Evolutionary conservation across 2,888 invertebrate species (phyloP).

Genomic region (Crossocerus cetratus): DNA sequence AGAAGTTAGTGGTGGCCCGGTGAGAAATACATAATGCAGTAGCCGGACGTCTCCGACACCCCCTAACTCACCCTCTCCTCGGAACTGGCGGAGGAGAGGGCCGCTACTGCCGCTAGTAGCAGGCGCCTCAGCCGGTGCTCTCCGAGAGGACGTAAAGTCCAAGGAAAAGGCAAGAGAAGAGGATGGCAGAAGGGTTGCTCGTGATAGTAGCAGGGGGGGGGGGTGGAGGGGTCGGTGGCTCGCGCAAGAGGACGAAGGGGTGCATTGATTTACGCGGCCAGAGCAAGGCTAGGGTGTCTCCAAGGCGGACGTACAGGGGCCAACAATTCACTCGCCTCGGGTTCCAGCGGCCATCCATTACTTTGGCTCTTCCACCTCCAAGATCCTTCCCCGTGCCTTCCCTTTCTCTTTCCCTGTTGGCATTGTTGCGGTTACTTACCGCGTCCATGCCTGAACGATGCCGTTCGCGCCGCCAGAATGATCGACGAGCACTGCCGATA

Average conservation of each 20-base stretch:
- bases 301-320: conserved; percentile 70
- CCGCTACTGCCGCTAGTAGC: conserved; percentile 8
- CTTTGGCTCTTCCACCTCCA: conserved; percentile 54
- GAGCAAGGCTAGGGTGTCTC: conserved; percentile 71
- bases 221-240: conserved; percentile 34
- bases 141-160: conserved; percentile 44
- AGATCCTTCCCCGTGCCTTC: conserved; percentile 22
- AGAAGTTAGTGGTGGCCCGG: conserved; percentile 64
- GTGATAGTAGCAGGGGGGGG: conserved; percentile 36
- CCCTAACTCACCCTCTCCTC: conserved; percentile 67
- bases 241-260: conserved; percentile 60
- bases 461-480: neutral
- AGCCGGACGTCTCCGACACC: conserved; percentile 77
- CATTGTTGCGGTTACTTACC: conserved; percentile 74
- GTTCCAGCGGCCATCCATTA: conserved; percentile 75
- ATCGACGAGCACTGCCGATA: no score
- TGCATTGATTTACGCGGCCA: conserved; percentile 76
- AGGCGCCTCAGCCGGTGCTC: neutral
- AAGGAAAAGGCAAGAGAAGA: conserved; percentile 26
- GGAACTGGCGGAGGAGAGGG: conserved; percentile 42
- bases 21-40: conserved; percentile 77
- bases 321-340: conserved; percentile 76
- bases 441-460: conserved; percentile 49
- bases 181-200: conserved; percentile 26
- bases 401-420: conserved; percentile 46